Conservation (phyloP, 2,113 vertebrate species). For the Donacobius atricapilla region DNA sequence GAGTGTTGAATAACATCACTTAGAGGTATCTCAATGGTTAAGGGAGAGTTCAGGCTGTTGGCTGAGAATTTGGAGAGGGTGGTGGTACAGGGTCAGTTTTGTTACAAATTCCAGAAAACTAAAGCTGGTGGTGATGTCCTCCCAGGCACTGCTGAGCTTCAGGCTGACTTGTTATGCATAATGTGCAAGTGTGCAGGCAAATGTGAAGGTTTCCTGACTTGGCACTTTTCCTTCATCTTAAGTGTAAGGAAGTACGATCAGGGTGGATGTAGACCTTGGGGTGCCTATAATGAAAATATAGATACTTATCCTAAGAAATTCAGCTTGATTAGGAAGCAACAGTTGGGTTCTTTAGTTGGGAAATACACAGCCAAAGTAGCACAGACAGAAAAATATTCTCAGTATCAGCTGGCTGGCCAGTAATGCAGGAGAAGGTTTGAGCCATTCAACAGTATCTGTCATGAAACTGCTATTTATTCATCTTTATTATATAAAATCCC, state of each 20-base stretch:
- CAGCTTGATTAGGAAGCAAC: background rate
- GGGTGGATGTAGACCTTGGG: background rate
- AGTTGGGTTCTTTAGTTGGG: background rate
- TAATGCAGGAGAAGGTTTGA: background rate
- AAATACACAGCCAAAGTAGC: background rate
- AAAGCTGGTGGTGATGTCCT: background rate
- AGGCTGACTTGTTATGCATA: background rate
- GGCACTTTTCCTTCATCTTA: background rate
- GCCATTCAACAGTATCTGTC: conserved; percentile 16
- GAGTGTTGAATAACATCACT: background rate
- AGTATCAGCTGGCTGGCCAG: background rate
- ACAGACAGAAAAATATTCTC: background rate
- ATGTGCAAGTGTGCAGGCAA: background rate
- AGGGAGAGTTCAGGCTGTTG: background rate
- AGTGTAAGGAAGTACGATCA: background rate
- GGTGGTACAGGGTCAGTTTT: background rate
- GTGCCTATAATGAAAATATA: background rate
- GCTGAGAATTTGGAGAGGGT: background rate
- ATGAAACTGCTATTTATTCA: conserved; percentile 35
- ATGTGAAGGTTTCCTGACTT: background rate
- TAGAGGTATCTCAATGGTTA: rapidly evolving
- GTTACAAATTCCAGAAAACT: background rate
- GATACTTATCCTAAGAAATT: background rate
- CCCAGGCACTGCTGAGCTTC: background rate
- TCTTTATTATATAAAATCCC: conserved; percentile 37